Conservation (phyloP, 2,797 vertebrate genomes). For the Acrossocheilus fasciatus region DNA sequence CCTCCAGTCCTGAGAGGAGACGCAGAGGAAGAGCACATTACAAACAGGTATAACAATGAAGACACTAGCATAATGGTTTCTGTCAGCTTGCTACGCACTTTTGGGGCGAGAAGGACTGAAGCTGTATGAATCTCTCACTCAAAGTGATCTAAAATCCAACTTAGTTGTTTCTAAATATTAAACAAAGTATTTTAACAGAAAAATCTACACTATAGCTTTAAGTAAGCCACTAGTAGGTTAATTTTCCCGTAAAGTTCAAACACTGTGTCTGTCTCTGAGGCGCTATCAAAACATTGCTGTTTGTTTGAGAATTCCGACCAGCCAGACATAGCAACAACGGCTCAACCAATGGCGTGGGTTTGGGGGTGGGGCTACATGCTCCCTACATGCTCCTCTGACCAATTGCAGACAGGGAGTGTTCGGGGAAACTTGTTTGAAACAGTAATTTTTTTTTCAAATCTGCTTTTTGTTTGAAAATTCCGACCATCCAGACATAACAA, state of each 20-base stretch:
- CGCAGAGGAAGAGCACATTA: slow-evolving; percentile 50
- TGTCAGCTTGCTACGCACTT: slow-evolving; percentile 53
- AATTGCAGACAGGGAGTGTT: neutral
- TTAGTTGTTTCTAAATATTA: neutral
- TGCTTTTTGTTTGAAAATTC: neutral
- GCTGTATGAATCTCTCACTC: slow-evolving; percentile 44
- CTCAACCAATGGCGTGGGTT: neutral
- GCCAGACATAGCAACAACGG: neutral
- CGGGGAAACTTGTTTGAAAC: neutral
- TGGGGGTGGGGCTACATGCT: neutral
- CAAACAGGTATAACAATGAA: slow-evolving; percentile 46
- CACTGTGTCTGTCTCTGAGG: neutral
- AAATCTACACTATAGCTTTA: neutral
- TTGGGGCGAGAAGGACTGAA: slow-evolving; percentile 36
- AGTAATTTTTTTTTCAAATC: neutral
- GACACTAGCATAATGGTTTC: slow-evolving; percentile 49
- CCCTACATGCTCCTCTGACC: neutral
- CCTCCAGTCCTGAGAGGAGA: slow-evolving; percentile 63
- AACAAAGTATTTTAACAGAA: neutral
- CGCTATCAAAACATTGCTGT: neutral
- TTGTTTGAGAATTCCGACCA: neutral
- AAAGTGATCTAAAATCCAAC: slow-evolving; percentile 32
- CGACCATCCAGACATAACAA: neutral
- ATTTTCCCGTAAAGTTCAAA: neutral
- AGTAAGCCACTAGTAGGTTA: neutral